These are phyloP conservation scores for Atherix ibis DNA, from an alignment of 2,888 invertebrate species.

Conservation along the genomic window DNA sequence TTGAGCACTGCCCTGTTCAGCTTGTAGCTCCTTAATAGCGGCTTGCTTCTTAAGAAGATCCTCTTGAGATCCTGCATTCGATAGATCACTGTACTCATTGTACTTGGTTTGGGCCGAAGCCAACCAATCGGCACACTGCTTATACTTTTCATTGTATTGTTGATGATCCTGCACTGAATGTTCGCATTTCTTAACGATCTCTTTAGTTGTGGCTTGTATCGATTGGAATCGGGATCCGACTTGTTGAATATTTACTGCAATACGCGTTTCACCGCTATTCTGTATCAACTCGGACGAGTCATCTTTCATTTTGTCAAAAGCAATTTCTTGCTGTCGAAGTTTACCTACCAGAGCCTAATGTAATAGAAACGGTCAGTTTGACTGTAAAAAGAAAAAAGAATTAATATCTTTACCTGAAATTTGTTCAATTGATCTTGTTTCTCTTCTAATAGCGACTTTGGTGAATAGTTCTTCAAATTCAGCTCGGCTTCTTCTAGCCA, in stretches of 20 bases:
- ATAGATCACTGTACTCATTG: slow-evolving; percentile 46
- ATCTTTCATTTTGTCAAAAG: slow-evolving; percentile 73
- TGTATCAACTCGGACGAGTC: slow-evolving; percentile 74
- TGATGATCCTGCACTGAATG: slow-evolving; percentile 72
- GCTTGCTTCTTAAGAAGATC: slow-evolving; percentile 53
- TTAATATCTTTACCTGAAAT: slow-evolving; percentile 53
- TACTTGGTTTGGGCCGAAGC: slow-evolving; percentile 57
- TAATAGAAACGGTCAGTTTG: background rate
- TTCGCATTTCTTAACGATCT: slow-evolving; percentile 82
- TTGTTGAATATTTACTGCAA: slow-evolving; percentile 78
- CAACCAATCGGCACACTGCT: slow-evolving; percentile 69
- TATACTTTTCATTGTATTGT: slow-evolving; percentile 65
- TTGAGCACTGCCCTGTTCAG: slow-evolving; percentile 58
- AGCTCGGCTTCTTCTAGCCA: slow-evolving; percentile 81
- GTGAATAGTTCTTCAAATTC: slow-evolving; percentile 66
- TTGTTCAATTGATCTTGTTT: slow-evolving; percentile 79
- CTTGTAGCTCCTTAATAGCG: slow-evolving; percentile 53
- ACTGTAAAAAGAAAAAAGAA: background rate
- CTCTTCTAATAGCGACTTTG: slow-evolving; percentile 72
- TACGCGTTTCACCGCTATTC: slow-evolving; percentile 69
- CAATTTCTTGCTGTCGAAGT: slow-evolving; percentile 68
- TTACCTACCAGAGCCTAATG: slow-evolving; percentile 60
- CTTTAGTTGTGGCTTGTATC: slow-evolving; percentile 74
- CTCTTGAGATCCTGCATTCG: slow-evolving; percentile 47
- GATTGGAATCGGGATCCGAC: slow-evolving; percentile 81